Conservation (phyloP, 2,113 vertebrate genomes). For the Anarrhichthys ocellatus region DNA sequence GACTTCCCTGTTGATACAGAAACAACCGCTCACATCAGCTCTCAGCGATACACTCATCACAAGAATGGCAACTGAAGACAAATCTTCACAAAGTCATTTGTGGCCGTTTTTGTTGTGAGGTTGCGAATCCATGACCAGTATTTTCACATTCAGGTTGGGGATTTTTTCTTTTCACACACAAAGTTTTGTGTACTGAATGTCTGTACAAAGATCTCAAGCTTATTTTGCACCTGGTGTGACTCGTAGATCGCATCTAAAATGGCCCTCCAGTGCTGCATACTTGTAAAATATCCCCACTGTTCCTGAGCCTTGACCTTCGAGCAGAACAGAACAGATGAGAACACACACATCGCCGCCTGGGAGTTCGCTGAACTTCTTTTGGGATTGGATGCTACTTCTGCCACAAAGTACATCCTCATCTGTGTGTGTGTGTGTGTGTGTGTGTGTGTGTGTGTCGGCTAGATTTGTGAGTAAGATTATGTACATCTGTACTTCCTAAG, state of each 20-base stretch:
- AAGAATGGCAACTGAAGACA: neutral
- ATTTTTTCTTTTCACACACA: slow-evolving; percentile 17
- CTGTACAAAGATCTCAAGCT: neutral
- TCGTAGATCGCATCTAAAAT: slow-evolving; percentile 12
- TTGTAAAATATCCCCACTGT: slow-evolving; percentile 47
- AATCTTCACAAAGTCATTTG: neutral
- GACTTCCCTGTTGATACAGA: slow-evolving; percentile 70
- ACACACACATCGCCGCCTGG: slow-evolving; percentile 58
- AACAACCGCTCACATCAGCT: slow-evolving; percentile 20
- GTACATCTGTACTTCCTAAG: neutral
- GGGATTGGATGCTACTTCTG: slow-evolving; percentile 39
- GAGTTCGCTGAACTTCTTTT: slow-evolving; percentile 23
- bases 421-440: neutral
- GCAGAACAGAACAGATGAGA: slow-evolving; percentile 54
- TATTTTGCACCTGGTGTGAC: slow-evolving; percentile 10
- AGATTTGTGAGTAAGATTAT: neutral
- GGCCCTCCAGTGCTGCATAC: slow-evolving; percentile 31
- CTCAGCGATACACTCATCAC: neutral
- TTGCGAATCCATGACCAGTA: neutral
- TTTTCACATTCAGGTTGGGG: neutral
- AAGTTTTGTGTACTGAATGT: neutral
- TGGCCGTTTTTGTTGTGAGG: neutral
- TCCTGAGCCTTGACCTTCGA: slow-evolving; percentile 71
- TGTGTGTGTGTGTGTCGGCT: neutral
- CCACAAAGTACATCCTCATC: slow-evolving; percentile 12